A percentile compares a stretch with the other conserved stretches of the same genome.
Evolutionary conservation across 1,140 invertebrate species (phyloP).

Genomic region (Bombus balteatus): DNA sequence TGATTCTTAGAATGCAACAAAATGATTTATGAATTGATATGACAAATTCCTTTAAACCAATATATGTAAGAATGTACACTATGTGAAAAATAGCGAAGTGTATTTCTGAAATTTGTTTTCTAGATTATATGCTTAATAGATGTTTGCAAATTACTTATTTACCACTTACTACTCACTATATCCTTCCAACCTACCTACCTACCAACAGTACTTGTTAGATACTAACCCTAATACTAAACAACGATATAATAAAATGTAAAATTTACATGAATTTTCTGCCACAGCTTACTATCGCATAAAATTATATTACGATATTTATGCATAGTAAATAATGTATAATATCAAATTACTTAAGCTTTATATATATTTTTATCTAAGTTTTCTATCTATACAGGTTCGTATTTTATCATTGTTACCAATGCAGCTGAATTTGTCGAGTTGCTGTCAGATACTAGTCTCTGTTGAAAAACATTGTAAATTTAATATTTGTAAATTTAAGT

Average conservation of each 20-base stretch:
- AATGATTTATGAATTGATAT: background rate
- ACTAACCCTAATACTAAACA: background rate
- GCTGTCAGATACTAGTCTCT: background rate
- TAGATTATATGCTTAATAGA: background rate
- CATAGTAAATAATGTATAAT: background rate
- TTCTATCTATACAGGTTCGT: background rate
- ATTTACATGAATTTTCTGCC: background rate
- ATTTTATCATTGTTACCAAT: conserved; percentile 42
- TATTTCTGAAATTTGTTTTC: background rate
- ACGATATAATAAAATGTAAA: background rate
- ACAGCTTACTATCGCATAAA: background rate
- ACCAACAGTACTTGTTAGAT: background rate
- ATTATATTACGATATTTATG: background rate
- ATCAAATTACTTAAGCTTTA: background rate
- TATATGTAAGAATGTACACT: background rate
- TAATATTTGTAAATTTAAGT: background rate
- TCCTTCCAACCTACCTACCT: background rate
- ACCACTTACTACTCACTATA: background rate
- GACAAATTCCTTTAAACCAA: background rate
- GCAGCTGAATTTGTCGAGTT: background rate
- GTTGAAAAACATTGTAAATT: background rate
- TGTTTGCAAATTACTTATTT: background rate
- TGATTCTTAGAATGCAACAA: background rate
- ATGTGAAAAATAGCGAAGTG: background rate
- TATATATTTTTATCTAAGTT: background rate